Evolutionary conservation across 2,113 vertebrate genomes (phyloP).

Genomic region (Piprites chloris): DNA sequence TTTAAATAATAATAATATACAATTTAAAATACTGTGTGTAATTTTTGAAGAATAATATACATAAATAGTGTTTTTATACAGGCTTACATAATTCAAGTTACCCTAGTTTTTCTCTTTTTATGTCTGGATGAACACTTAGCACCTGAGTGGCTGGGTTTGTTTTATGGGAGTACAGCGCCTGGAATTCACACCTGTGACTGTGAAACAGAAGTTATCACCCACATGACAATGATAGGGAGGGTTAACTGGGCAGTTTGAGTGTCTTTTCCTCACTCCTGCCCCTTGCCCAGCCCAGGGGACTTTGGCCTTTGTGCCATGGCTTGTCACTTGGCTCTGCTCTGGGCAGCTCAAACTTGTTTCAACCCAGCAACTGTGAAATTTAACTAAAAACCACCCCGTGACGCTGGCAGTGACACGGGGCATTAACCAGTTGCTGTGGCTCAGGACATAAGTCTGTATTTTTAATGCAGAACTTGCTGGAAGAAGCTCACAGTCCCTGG

Average conservation of each 20-base stretch:
- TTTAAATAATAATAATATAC: neutral
- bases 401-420: neutral
- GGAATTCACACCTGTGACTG: neutral
- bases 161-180: neutral
- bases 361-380: neutral
- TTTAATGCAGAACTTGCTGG: neutral
- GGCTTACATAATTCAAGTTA: neutral
- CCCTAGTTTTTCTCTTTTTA: no score
- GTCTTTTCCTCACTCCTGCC: neutral
- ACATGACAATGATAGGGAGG: rapidly evolving
- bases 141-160: neutral
- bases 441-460: neutral
- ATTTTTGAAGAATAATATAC: neutral
- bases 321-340: neutral
- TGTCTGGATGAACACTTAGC: neutral
- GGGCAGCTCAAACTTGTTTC: neutral
- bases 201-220: neutral
- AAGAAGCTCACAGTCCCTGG: neutral
- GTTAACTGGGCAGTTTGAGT: neutral
- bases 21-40: neutral
- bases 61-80: neutral
- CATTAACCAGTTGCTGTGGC: neutral
- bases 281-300: neutral
- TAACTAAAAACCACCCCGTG: neutral
- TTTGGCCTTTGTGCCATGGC: neutral